These are phyloP conservation scores for Ceuthmochares aereus DNA, from an alignment of 2,113 vertebrate species.

Conservation along the genomic window DNA sequence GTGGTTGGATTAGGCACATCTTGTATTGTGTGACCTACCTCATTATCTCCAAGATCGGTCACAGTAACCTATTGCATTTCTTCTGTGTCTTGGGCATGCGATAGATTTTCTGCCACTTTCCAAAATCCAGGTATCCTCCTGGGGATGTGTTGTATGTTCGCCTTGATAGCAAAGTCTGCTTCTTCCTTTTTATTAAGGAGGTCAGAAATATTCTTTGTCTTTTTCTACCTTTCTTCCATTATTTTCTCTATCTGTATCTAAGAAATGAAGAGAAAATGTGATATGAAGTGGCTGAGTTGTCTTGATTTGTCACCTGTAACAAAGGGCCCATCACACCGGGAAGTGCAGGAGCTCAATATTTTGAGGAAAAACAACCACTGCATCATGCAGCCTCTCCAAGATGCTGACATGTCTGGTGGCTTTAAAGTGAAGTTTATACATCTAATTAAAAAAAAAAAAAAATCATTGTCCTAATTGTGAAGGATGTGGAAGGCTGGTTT, in stretches of 20 bases:
- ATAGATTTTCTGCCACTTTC: neutral
- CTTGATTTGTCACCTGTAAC: neutral
- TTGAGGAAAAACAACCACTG: neutral
- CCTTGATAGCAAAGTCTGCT: neutral
- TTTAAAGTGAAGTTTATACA: neutral
- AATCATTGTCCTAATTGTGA: neutral
- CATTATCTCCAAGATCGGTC: neutral
- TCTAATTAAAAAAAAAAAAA: neutral
- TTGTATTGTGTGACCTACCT: neutral
- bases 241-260: neutral
- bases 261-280: neutral
- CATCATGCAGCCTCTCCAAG: neutral
- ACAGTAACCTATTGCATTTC: neutral
- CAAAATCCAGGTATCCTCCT: neutral
- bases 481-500: neutral
- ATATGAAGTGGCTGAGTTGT: neutral
- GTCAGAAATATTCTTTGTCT: neutral
- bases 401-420: neutral
- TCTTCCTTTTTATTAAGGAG: neutral
- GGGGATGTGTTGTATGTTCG: neutral
- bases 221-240: neutral
- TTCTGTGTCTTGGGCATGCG: fast-evolving
- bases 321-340: neutral
- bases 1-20: neutral
- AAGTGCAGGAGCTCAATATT: neutral